These are phyloP conservation scores for Sandelia bainsii DNA, from an alignment of 2,797 vertebrate genomes.

Conservation along the genomic window DNA sequence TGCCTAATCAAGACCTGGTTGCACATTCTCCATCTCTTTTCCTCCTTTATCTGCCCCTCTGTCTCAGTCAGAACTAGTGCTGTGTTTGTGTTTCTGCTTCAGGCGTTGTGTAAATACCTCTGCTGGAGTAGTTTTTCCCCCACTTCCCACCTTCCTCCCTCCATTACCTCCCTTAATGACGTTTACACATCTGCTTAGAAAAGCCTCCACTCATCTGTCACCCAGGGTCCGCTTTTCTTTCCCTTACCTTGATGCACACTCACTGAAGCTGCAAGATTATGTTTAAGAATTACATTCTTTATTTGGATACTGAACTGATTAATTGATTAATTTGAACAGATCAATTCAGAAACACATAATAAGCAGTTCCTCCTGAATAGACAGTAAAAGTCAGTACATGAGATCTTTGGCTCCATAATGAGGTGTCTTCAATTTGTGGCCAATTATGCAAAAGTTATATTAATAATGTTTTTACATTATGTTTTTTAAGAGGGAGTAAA, in stretches of 20 bases:
- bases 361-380: background rate
- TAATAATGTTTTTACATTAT: background rate
- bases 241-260: conserved; percentile 4
- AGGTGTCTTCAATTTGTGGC: background rate
- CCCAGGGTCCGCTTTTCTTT: conserved; percentile 20
- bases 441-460: background rate
- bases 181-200: conserved; percentile 84
- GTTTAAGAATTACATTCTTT: conserved; percentile 12
- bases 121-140: conserved; percentile 63
- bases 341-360: background rate
- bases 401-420: too few relatives aligned
- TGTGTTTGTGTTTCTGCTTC: conserved; percentile 85
- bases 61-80: conserved; percentile 60
- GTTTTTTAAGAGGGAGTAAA: background rate
- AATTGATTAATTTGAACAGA: too few relatives aligned
- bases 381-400: background rate
- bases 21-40: conserved; percentile 30
- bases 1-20: conserved; percentile 37
- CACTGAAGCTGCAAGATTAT: conserved; percentile 11
- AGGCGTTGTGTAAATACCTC: conserved; percentile 82
- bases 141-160: conserved; percentile 69
- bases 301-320: background rate
- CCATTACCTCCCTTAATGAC: conserved; percentile 83
- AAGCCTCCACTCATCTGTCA: conserved; percentile 64
- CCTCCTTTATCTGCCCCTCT: conserved; percentile 14